Percentiles rank a stretch among this genome's conserved stretches.
Evolutionary conservation across 1,140 invertebrate species (phyloP).

Genomic region (Meteorus sp.): DNA sequence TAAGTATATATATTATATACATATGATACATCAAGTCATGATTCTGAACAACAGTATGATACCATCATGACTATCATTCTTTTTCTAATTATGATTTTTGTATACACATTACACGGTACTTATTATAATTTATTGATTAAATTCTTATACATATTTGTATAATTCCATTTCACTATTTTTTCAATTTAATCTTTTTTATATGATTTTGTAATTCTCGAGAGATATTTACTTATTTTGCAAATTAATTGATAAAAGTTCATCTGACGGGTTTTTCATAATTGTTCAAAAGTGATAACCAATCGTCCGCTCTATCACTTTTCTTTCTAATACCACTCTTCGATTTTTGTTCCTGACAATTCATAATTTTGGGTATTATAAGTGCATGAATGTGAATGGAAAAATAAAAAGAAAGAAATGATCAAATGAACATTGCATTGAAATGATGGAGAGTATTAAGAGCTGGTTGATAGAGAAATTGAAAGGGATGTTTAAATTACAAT

Average conservation of each 20-base stretch:
- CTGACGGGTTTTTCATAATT: background rate
- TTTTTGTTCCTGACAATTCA: too few relatives aligned
- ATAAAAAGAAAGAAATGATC: too few relatives aligned
- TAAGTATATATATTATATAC: slow-evolving; percentile 2
- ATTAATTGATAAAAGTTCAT: background rate
- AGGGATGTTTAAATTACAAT: background rate
- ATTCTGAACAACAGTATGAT: too few relatives aligned
- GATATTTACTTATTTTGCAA: slow-evolving; percentile 5
- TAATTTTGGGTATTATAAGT: too few relatives aligned
- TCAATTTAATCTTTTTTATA: background rate
- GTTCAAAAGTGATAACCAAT: too few relatives aligned
- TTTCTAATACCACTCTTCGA: background rate
- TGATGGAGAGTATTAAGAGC: background rate
- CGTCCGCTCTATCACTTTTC: too few relatives aligned
- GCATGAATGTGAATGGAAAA: too few relatives aligned
- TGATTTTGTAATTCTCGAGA: background rate
- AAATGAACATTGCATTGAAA: too few relatives aligned
- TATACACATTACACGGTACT: slow-evolving; percentile 16
- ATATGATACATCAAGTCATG: slow-evolving; percentile 17
- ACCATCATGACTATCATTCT: slow-evolving; percentile 8
- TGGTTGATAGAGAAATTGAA: too few relatives aligned
- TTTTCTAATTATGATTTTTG: slow-evolving; percentile 10
- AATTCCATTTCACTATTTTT: background rate
- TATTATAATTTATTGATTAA: slow-evolving; percentile 7
- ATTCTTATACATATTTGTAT: background rate